Conservation (phyloP, 2,113 vertebrate species). For the Asarcornis scutulata region DNA sequence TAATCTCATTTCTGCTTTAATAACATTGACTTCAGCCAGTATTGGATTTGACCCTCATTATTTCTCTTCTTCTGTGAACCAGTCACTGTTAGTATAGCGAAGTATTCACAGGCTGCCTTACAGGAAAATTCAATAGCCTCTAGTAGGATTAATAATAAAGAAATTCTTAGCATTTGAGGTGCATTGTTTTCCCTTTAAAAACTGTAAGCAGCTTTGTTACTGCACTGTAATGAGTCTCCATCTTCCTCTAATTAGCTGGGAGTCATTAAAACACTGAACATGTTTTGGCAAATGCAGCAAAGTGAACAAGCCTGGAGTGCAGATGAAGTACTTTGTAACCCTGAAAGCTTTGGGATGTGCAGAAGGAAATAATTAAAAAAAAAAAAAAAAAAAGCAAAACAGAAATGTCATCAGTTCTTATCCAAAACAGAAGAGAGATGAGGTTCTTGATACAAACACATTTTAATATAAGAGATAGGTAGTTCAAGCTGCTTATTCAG, state of each 20-base stretch:
- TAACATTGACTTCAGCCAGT: not conserved
- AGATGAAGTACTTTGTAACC: constrained; percentile 43
- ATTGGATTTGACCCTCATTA: not conserved
- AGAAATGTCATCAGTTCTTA: not conserved
- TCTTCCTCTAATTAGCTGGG: constrained; percentile 38
- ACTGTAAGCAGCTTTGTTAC: constrained; percentile 1
- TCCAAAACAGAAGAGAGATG: not conserved
- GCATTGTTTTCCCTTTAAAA: constrained; percentile 34
- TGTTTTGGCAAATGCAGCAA: constrained; percentile 52
- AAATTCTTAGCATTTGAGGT: not conserved
- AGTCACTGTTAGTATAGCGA: not conserved
- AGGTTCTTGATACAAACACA: not conserved
- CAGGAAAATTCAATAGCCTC: not conserved
- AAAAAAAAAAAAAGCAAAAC: constrained; percentile 12
- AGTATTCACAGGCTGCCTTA: not conserved
- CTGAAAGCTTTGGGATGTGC: not conserved
- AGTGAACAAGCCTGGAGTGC: constrained; percentile 22
- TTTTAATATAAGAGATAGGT: not conserved
- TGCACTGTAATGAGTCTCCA: not conserved
- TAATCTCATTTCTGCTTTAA: not conserved
- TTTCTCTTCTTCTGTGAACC: not conserved
- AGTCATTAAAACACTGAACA: constrained; percentile 58
- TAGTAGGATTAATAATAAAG: not conserved
- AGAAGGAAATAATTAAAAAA: not conserved
- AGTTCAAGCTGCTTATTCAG: not conserved